Evolutionary conservation across 1,140 invertebrate species (phyloP).

Genomic region (Streblospio benedicti): DNA sequence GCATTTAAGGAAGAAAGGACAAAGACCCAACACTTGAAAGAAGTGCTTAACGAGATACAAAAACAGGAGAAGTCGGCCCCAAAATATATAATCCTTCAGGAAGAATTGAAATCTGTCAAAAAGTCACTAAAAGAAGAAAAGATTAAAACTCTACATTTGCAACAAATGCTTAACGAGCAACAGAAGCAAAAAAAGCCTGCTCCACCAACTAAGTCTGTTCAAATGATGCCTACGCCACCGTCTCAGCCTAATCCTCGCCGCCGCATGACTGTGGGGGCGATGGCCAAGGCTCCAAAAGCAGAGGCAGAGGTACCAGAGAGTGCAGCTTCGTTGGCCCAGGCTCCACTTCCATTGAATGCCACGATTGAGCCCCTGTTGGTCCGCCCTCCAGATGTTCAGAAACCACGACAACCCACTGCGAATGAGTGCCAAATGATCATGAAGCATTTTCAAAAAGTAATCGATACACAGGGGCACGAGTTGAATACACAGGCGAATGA

Average conservation of each 20-base stretch:
- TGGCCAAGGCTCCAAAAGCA: too few relatives aligned
- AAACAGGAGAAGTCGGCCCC: too few relatives aligned
- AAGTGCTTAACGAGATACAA: too few relatives aligned
- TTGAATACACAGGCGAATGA: constrained; percentile 34
- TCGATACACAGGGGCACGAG: constrained; percentile 41
- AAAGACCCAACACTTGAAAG: not conserved
- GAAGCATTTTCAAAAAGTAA: constrained; percentile 36
- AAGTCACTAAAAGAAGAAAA: constrained; percentile 33
- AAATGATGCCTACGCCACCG: too few relatives aligned
- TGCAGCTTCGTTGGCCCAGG: too few relatives aligned
- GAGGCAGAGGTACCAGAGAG: too few relatives aligned
- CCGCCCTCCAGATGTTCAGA: not conserved
- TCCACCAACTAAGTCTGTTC: too few relatives aligned
- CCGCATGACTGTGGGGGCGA: too few relatives aligned
- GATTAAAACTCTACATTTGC: constrained; percentile 38
- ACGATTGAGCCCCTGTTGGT: constrained; percentile 15
- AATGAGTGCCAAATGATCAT: constrained; percentile 39
- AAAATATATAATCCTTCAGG: constrained; percentile 32
- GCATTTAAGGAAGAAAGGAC: too few relatives aligned
- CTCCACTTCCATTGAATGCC: constrained; percentile 9
- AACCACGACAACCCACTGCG: constrained; percentile 27
- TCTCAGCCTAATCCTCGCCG: too few relatives aligned
- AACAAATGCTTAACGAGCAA: constrained; percentile 33
- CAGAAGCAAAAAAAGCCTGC: constrained; percentile 26
- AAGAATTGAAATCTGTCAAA: constrained; percentile 41